Percentiles rank a stretch among this genome's conserved stretches.
Evolutionary conservation across 1,140 invertebrate species (phyloP).

Genomic region (Drosophila repletoides): DNA sequence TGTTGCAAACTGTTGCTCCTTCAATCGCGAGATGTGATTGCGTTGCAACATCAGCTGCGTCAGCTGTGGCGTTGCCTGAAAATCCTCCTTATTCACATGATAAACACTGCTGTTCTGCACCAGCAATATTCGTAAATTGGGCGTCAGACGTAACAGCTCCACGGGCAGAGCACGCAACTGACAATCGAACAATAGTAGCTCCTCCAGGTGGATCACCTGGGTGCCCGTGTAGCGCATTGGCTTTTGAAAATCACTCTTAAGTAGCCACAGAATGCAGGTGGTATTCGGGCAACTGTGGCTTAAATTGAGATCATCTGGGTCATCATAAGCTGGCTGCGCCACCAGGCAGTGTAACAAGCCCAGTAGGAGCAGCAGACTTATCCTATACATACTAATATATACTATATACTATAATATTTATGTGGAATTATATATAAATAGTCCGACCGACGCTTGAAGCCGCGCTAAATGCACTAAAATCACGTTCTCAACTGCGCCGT

Average conservation of each 20-base stretch:
- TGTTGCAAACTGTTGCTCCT: constrained; percentile 27
- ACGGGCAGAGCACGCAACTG: constrained; percentile 24
- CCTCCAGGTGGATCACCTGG: constrained; percentile 13
- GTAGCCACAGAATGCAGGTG: constrained; percentile 39
- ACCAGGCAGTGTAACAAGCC: not conserved
- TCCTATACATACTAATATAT: constrained; percentile 3
- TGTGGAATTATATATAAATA: constrained; percentile 1
- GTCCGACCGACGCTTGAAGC: constrained; percentile 27
- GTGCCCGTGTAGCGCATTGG: constrained; percentile 16
- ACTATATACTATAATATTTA: constrained; percentile 6
- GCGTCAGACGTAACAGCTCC: constrained; percentile 37
- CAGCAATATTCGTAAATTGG: constrained; percentile 46
- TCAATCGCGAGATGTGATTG: constrained; percentile 38
- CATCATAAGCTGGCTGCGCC: not conserved
- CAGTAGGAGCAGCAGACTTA: constrained; percentile 14
- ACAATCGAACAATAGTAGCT: constrained; percentile 49
- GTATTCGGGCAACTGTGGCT: constrained; percentile 44
- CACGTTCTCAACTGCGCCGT: not conserved
- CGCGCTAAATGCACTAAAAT: constrained; percentile 31
- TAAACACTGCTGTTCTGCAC: constrained; percentile 51
- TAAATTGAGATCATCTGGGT: constrained; percentile 23
- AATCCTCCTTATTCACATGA: constrained; percentile 26
- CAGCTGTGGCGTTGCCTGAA: constrained; percentile 26
- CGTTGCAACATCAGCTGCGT: constrained; percentile 43
- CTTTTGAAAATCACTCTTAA: not conserved